Conservation (phyloP, 2,113 vertebrate species). For the Pteronura brasiliensis region DNA sequence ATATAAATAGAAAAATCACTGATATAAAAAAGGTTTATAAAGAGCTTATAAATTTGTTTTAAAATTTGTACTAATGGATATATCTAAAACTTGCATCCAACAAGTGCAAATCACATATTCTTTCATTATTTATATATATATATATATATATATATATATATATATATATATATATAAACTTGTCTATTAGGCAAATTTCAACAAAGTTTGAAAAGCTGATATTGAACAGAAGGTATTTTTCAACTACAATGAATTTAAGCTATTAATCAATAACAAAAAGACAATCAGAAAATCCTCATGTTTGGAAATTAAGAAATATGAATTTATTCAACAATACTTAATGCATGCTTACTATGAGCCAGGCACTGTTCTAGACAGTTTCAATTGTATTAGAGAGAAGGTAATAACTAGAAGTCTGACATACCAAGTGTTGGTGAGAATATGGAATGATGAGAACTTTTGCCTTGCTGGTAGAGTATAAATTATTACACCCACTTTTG, state of each 20-base stretch:
- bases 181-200: not conserved
- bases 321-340: conserved; percentile 17
- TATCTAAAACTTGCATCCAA: not conserved
- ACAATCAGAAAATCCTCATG: not conserved
- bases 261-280: conserved; percentile 4
- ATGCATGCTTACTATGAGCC: not conserved
- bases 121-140: not conserved
- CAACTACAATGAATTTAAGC: not conserved
- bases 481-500: not conserved
- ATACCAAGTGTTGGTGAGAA: not conserved
- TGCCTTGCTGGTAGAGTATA: not conserved
- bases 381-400: not conserved
- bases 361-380: not conserved
- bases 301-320: conserved; percentile 25
- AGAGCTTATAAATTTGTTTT: not conserved
- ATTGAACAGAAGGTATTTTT: not conserved
- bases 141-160: not conserved
- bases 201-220: not conserved
- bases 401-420: not conserved
- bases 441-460: not conserved
- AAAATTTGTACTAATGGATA: not conserved
- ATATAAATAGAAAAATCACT: not conserved
- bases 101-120: not conserved
- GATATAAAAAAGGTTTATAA: not conserved
- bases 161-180: not conserved